Evolutionary conservation across 1,140 invertebrate genomes (phyloP).

Genomic region (Anastrepha obliqua): DNA sequence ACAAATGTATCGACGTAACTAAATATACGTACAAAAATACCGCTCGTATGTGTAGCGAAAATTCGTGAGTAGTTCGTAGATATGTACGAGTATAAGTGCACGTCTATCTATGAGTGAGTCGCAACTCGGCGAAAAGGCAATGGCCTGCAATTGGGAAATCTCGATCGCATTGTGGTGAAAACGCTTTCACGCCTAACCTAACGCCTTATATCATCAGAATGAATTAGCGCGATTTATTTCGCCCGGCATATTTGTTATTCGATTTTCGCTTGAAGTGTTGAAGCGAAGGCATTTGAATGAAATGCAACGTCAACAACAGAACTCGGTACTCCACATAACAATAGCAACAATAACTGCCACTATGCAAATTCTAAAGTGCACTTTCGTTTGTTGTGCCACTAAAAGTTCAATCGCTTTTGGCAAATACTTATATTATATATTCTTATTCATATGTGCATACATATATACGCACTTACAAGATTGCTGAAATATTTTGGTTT

Average conservation of each 20-base stretch:
- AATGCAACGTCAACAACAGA: conserved; percentile 36
- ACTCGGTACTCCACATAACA: background rate
- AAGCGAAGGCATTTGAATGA: conserved; percentile 46
- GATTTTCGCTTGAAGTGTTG: background rate
- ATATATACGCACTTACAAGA: background rate
- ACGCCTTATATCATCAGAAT: conserved; percentile 53
- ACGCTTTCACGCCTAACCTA: conserved; percentile 44
- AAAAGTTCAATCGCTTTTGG: conserved; percentile 47
- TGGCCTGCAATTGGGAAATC: conserved; percentile 50
- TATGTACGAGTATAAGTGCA: background rate
- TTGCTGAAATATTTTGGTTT: background rate
- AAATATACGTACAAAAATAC: background rate
- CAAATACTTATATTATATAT: conserved; percentile 19
- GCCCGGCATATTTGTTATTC: background rate
- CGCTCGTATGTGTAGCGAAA: background rate
- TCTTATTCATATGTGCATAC: background rate
- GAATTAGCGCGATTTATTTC: conserved; percentile 26
- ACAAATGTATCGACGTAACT: background rate
- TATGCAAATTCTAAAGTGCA: conserved; percentile 48
- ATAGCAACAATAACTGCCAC: conserved; percentile 21
- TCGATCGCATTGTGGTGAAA: conserved; percentile 41
- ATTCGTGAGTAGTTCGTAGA: background rate
- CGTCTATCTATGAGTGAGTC: background rate
- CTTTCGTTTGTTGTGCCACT: conserved; percentile 49
- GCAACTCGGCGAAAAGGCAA: conserved; percentile 47